Percentiles rank a stretch among this genome's conserved stretches.
These are phyloP conservation scores for Bufo bufo DNA, from an alignment of 2,113 vertebrate species.

Conservation along the genomic window DNA sequence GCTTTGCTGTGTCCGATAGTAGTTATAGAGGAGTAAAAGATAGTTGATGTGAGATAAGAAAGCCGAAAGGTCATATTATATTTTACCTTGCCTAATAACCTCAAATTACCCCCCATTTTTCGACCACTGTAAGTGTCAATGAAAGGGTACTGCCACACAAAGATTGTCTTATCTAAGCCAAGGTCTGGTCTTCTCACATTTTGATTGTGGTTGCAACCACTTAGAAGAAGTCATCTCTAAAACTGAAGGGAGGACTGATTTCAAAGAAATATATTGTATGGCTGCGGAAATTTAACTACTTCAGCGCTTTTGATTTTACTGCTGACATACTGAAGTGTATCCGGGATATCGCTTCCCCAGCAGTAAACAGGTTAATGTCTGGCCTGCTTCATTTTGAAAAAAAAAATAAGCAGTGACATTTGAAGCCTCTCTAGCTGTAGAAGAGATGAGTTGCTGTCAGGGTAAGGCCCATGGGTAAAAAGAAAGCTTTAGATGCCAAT, in stretches of 20 bases:
- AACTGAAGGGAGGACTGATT: slow-evolving; percentile 26
- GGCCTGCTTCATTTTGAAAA: slow-evolving; percentile 57
- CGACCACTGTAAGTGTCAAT: slow-evolving; percentile 26
- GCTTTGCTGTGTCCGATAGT: not conserved
- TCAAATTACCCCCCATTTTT: not conserved
- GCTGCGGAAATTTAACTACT: slow-evolving; percentile 35
- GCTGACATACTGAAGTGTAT: not conserved
- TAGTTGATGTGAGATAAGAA: not conserved
- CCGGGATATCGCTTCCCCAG: not conserved
- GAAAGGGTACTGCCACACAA: not conserved
- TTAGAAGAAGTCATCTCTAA: slow-evolving; percentile 20
- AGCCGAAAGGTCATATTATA: not conserved
- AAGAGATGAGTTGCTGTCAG: slow-evolving; percentile 36
- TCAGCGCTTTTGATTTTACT: not conserved
- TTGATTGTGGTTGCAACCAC: slow-evolving; percentile 15
- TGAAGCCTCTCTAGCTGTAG: slow-evolving; percentile 62
- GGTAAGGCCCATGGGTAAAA: slow-evolving; percentile 18
- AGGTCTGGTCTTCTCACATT: slow-evolving; percentile 15
- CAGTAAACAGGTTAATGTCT: slow-evolving; percentile 51
- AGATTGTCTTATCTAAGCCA: slow-evolving; percentile 11
- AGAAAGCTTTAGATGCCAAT: slow-evolving; percentile 38
- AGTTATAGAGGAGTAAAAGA: not conserved
- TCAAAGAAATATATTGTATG: not conserved
- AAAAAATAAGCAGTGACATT: slow-evolving; percentile 75
- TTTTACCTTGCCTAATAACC: not conserved